A percentile compares a stretch with the other conserved stretches of the same genome.
phyloP scores from a whole-genome alignment of 2,797 vertebrate species.

The Intellagama lesueurii region DNA sequence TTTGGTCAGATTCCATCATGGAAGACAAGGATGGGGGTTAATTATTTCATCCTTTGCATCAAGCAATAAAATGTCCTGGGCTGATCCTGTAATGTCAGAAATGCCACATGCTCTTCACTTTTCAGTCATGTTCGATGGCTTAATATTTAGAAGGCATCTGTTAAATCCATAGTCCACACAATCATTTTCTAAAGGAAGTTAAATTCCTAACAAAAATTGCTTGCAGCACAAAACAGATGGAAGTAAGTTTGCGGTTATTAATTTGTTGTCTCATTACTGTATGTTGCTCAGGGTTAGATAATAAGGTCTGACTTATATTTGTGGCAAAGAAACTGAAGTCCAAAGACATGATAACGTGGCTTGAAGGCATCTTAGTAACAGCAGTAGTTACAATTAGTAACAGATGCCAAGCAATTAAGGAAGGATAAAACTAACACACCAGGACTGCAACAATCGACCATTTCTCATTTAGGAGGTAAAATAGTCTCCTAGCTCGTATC shows the following conservation, averaged over 20 bases:
- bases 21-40: too few relatives aligned
- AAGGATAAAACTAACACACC: background rate
- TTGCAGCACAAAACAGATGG: background rate
- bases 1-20: too few relatives aligned
- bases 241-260: background rate
- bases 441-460: background rate
- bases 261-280: background rate
- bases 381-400: background rate
- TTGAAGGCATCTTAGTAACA: background rate
- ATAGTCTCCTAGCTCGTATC: background rate
- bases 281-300: background rate
- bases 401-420: background rate
- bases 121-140: too few relatives aligned
- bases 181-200: background rate
- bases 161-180: background rate
- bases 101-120: too few relatives aligned
- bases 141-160: background rate
- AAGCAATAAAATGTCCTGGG: background rate
- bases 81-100: too few relatives aligned
- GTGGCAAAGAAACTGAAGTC: background rate
- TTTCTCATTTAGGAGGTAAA: background rate
- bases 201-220: background rate
- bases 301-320: background rate
- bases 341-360: background rate
- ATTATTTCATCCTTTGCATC: background rate